Evolutionary conservation across 2,797 vertebrate species (phyloP), one percentile per base, ranked within the genome.

Genomic region (Danio albolineatus): DNA sequence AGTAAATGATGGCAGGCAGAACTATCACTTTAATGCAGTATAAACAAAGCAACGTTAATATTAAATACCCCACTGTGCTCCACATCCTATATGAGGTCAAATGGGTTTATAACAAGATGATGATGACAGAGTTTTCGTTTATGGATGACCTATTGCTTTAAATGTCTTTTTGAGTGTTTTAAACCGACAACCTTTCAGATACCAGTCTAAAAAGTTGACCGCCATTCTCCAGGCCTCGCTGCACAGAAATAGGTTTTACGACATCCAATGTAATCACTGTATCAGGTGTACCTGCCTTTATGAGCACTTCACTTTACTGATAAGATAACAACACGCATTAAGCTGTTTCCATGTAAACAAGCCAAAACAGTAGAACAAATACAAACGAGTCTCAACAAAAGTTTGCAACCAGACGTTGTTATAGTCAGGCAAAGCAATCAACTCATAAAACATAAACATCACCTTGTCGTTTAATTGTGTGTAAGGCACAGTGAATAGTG

Each of bases 301-400:
- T 54, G 46, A 38, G 62, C 64, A 48, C 38, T 44, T 79, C 19
- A 74, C 38, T 44, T 69, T 10, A 61, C 69, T 73, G 76, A 82
- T 73, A 80, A 76, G 43, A 78, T 82, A 76, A 70, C 41, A n/a
- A 43, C n/a, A 70, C 46, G 71, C 39, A 60, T 79, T 54, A 60
- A 79, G 44, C 43, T 56, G 78, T 81, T 73, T 81, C 73, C 79
- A 77, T 72, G 74, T 81, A 44, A 78, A 78, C 82, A 76, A 51
- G 43, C 19, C 71, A 51, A 79, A 73, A 83, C 71, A 73, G 12
- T 57, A 6, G 14, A 21, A 36, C 5, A 53, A 28, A 28, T 28
- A 28, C 28, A 16, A 60, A 59, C 4, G 56, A 43, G 71, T 49
- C 53, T 13, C 64, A 41, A 43, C n/a, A 14, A 41, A 36, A 39